Evolutionary conservation across 2,113 vertebrate species (phyloP), one percentile per base, ranked within the genome.

Genomic region (Bucco capensis): DNA sequence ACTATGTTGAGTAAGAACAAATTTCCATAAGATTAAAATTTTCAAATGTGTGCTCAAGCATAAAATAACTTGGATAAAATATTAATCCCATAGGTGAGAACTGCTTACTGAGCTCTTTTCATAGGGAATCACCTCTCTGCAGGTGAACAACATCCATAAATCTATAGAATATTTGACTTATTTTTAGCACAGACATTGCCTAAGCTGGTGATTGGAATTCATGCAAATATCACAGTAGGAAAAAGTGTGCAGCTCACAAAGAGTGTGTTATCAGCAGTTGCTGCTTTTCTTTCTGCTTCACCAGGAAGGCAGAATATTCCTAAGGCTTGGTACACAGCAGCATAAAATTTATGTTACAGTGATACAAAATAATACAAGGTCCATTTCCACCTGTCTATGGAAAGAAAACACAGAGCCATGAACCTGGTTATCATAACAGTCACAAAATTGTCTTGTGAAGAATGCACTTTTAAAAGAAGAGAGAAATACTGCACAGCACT

Each of bases 61-160:
- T 88, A 91, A 92, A 94, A 91, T 77, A 58, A 77, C 66, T 88
- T 47, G n/a, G 85, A 86, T 91, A 87, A 80, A 90, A 95, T 81
- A 83, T 85, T 94, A 88, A 89, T 88, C 65, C 60, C 53, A 33
- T 22, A 80, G 79, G 69, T 83, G 76, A 86, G 78, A 88, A 80
- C 24, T 61, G 92, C 86, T 88, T 89, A 73, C 64, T 60, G 79
- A 93, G 76, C 53, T 86, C 28, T 86, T 80, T 66, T 74, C 42
- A n/a, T 4, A 66, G 30, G 69, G 64, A 94, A 86, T 81, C 64
- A n/a, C 72, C 72, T 86, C 90, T 73, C 92, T 70, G 72, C 69
- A 92, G 79, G 88, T 54, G 49, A 50, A 51, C 35, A 88, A 76
- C 72, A 69, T 24, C 25, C 40, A 67, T 28, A 86, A 77, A 88